phyloP scores from a whole-genome alignment of 2,888 invertebrate species.

The Exocentrus adspersus region DNA sequence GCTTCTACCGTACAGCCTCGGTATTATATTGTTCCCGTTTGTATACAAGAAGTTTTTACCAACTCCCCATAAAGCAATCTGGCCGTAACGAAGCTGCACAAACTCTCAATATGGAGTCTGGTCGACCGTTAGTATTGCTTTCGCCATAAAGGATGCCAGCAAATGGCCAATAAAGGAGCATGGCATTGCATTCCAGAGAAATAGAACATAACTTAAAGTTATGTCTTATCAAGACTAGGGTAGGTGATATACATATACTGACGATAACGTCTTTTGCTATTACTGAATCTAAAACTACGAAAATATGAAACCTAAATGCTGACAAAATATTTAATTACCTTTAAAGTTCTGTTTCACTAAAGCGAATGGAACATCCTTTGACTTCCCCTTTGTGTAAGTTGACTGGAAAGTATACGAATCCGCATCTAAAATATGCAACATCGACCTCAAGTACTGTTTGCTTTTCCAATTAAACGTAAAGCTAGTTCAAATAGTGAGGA shows the following conservation, averaged over 20 bases:
- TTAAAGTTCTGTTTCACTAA: too few relatives aligned
- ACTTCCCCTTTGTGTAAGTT: too few relatives aligned
- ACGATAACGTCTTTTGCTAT: slow-evolving; percentile 3
- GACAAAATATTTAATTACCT: too few relatives aligned
- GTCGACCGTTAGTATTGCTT: slow-evolving; percentile 32
- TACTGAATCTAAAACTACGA: not conserved
- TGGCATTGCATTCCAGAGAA: slow-evolving; percentile 22
- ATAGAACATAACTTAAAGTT: slow-evolving; percentile 14
- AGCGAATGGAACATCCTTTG: too few relatives aligned
- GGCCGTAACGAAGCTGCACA: slow-evolving; percentile 16
- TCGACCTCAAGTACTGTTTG: too few relatives aligned
- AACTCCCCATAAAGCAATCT: slow-evolving; percentile 25
- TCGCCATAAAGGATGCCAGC: slow-evolving; percentile 36
- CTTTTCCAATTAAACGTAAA: too few relatives aligned
- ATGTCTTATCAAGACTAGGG: not conserved
- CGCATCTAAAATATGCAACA: too few relatives aligned
- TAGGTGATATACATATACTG: not conserved
- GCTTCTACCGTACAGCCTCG: not conserved
- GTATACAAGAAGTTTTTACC: slow-evolving; percentile 19
- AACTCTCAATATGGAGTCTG: slow-evolving; percentile 33
- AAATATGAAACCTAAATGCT: too few relatives aligned
- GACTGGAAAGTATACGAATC: too few relatives aligned
- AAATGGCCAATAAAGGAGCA: slow-evolving; percentile 38
- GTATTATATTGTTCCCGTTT: slow-evolving; percentile 16
- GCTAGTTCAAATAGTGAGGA: too few relatives aligned